Evolutionary conservation across 1,140 invertebrate species (phyloP).

Genomic region (Aphelenchoides besseyi): DNA sequence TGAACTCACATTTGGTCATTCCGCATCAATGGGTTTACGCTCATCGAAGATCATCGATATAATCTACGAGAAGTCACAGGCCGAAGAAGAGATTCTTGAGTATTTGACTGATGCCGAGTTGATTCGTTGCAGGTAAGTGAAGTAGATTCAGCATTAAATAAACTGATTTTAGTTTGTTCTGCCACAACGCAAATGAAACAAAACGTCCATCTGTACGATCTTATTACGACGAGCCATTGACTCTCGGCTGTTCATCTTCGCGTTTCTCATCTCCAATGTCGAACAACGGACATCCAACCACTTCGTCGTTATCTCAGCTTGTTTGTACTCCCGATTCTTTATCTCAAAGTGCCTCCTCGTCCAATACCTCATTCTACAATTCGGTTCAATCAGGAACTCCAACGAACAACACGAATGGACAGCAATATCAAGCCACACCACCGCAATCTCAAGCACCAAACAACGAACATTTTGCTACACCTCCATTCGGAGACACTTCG

Average conservation of each 20-base stretch:
- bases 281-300: neutral
- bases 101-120: constrained; percentile 23
- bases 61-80: constrained; percentile 23
- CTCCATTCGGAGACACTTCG: neutral
- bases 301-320: neutral
- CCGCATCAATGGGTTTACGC: constrained; percentile 20
- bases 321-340: neutral
- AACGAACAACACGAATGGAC: neutral
- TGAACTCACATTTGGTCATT: constrained; percentile 13
- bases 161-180: no score
- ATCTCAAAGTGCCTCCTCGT: neutral
- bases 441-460: neutral
- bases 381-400: neutral
- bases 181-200: neutral
- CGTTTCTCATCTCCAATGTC: neutral
- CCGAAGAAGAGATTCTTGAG: constrained; percentile 23
- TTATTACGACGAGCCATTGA: neutral
- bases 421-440: neutral
- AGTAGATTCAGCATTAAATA: no score
- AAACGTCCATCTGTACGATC: neutral
- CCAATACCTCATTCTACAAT: constrained; percentile 8
- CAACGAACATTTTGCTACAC: neutral
- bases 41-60: constrained; percentile 20
- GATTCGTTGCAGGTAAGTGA: constrained; percentile 5
- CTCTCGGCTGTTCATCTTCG: neutral